Base-by-base conservation (phyloP, 2,888 invertebrate species). In the Siphlonurus alternatus region DNA sequence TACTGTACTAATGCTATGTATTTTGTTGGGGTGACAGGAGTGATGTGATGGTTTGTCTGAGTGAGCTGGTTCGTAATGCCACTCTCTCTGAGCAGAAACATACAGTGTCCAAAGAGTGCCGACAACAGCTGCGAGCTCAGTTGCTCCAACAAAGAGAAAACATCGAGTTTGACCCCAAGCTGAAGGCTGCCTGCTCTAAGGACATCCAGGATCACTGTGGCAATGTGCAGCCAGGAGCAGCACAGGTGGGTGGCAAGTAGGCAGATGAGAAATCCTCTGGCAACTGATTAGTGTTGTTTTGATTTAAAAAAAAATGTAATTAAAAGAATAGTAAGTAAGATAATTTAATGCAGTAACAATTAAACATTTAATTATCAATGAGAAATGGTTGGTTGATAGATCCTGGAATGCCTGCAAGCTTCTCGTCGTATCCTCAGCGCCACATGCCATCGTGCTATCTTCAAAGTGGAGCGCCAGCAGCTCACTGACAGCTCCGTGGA, bases 101-200 rank as follows among this genome's bases (percentile, higher is more conserved):
- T 69, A 84, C 87, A 68, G 85, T 98, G 71, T 84, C 88, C 2
- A 90, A 88, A 74, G 89, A 89, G 23, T 99, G 97, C 73, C 83
- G 93, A 38, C 91, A 92, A 72, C 95, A 98, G 74, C 78, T 98
- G 20, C 84, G 88, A 72, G 88, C 91, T 62, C 95, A 98, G 73
- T 79, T 97, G 24, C 88, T 95, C 71, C 93, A 95, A 73, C 89
- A 94, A 75, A 84, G 92, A 68, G 96, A 97, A 77, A 92, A 84
- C 72, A 88, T 93, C 68, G 84, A 87, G 67, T 82, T 91, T 66
- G 93, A 96, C 77, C 90, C 91, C 0, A 84, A 85, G 70, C 77
- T 99, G 64, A 91, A 88, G 72, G 83, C 84, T 67, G 85, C 88
- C 2, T 99, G 98, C 74, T 81, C 82, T 64, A 74, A 76, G 38